Base-by-base conservation (phyloP, 1,140 invertebrate species). In the Spodoptera frugiperda region DNA sequence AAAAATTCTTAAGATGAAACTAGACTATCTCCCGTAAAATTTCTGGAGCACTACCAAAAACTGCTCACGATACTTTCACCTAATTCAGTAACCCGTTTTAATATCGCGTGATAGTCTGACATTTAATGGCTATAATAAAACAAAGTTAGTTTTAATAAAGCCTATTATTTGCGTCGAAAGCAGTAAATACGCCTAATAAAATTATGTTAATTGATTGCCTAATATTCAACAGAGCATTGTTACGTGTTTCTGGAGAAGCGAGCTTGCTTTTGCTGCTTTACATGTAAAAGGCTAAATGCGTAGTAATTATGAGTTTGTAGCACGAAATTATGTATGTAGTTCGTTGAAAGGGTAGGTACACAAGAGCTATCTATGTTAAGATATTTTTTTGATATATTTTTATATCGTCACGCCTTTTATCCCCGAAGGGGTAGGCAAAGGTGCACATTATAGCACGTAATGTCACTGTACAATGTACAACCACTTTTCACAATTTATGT, bases 81-180 rank as follows among this genome's bases (percentile, higher is more conserved):
- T 67, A 78, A 78, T 78, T 78, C 30, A 71, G 59, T 61, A 73
- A 46, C 70, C 68, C 33, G 51, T 55, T 78, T 73, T 73, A 78
- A 78, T 73, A 78, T 78, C 53, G 77, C 77, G 68, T 78, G 77
- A 72, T 73, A 73, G 46, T 51, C 65, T 48, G 44, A 70, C 53
- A 39, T 59, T 68, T 70, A 70, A 77, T 57, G 65, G 53, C 46
- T 51, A 70, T 77, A 77, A 77, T 77, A 77, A 77, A 77, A 68
- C 54, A 77, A 77, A 77, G 75, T 77, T 70, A 70, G 65, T 77
- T 77, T 77, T 77, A 49, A 70, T 77, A 70, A 76, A 76, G 39
- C 57, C 21, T 70, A 76, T 77, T 61, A 70, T 77, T 76, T 53
- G 65, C 74, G 63, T 68, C 61, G 51, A 30, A 68, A 68, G 53